phyloP scores from a whole-genome alignment of 2,113 vertebrate species.

The Pterocles gutturalis region DNA sequence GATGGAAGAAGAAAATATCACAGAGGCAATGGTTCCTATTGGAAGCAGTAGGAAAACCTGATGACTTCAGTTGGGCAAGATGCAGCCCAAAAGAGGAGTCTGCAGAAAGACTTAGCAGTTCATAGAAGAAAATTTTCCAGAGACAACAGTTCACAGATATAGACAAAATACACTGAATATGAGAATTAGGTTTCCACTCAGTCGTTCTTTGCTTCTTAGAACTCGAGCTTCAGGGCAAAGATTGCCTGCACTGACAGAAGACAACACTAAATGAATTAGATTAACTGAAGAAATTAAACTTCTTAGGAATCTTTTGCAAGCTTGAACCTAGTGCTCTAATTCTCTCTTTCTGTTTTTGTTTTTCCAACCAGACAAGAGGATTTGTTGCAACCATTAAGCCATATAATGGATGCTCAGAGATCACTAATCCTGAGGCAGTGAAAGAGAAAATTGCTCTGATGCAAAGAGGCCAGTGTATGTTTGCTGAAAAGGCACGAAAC shows the following conservation, averaged over 20 bases:
- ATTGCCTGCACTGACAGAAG: neutral
- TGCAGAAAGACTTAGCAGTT: neutral
- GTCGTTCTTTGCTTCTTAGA: neutral
- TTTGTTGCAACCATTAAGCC: slow-evolving; percentile 93
- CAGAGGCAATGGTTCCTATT: neutral
- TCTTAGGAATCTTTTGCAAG: neutral
- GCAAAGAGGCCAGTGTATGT: slow-evolving; percentile 98
- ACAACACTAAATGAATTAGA: neutral
- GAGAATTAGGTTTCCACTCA: neutral
- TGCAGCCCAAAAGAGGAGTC: neutral
- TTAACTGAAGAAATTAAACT: neutral
- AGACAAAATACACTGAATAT: neutral
- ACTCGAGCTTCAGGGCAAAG: neutral
- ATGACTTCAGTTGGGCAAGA: accelerated
- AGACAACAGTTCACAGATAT: neutral
- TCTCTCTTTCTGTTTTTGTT: slow-evolving; percentile 15
- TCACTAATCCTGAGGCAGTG: slow-evolving; percentile 89
- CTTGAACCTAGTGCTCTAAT: neutral
- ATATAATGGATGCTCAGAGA: slow-evolving; percentile 92
- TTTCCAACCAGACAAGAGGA: slow-evolving; percentile 86
- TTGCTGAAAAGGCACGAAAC: slow-evolving; percentile 96
- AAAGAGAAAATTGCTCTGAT: slow-evolving; percentile 93
- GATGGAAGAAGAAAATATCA: neutral
- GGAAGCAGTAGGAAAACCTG: neutral
- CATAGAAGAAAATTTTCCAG: neutral